Evolutionary conservation across 2,113 vertebrate genomes (phyloP).

Genomic region (Campylomormyrus numenius): DNA sequence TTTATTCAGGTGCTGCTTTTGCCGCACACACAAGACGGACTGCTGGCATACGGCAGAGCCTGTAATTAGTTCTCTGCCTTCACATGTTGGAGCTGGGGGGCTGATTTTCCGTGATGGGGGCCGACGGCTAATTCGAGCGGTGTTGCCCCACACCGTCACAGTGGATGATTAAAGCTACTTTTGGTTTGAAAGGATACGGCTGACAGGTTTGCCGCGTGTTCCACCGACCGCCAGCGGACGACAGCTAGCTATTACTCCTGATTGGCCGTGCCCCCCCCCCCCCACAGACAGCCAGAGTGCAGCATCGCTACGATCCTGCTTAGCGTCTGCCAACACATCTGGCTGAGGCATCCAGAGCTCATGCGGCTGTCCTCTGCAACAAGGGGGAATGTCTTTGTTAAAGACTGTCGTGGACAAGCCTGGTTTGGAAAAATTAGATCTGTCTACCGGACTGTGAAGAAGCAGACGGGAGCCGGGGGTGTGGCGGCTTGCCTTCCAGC

Average conservation of each 20-base stretch:
- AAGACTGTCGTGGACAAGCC: not conserved
- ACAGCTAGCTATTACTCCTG: not conserved
- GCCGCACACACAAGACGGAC: conserved; percentile 52
- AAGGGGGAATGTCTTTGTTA: not conserved
- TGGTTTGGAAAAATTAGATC: not conserved
- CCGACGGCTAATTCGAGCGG: conserved; percentile 31
- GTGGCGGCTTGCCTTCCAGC: not conserved
- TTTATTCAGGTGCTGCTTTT: conserved; percentile 34
- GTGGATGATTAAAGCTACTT: not conserved
- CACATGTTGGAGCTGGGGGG: conserved; percentile 30
- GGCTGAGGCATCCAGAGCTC: not conserved
- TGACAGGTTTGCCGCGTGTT: not conserved
- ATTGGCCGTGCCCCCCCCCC: not conserved
- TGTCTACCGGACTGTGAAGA: conserved; percentile 2
- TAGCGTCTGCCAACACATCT: not conserved
- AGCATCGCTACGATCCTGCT: not conserved
- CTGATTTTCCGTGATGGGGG: conserved; percentile 19
- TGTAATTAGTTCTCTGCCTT: conserved; percentile 64
- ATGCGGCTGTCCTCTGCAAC: not conserved
- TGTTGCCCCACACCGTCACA: conserved; percentile 5
- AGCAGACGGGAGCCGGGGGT: not conserved
- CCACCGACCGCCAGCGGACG: no score
- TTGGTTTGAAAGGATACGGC: not conserved
- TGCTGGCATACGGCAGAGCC: conserved; percentile 64
- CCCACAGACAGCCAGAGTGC: not conserved